Evolutionary conservation across 2,888 invertebrate genomes (phyloP).

Genomic region (Melipona bicolor): DNA sequence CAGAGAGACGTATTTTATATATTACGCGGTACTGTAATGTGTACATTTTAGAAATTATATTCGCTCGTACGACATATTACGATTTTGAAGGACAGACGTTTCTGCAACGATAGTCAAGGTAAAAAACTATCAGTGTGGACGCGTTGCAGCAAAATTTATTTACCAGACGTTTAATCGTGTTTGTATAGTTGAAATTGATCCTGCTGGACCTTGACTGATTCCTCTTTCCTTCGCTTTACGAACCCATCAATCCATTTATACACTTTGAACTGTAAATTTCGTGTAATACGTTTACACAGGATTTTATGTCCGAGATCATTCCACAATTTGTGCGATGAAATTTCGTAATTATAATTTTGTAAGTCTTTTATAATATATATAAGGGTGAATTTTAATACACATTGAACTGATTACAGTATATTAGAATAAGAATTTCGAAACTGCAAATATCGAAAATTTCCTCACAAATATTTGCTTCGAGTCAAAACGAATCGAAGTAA

Average conservation of each 20-base stretch:
- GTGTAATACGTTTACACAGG: not conserved
- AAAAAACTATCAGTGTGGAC: conserved; percentile 4
- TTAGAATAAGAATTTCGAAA: too few relatives aligned
- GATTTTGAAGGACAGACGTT: not conserved
- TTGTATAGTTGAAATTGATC: conserved; percentile 9
- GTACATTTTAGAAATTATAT: not conserved
- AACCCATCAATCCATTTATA: not conserved
- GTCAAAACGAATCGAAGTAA: not conserved
- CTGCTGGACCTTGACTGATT: not conserved
- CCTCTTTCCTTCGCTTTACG: not conserved
- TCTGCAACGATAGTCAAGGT: not conserved
- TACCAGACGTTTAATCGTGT: conserved; percentile 19
- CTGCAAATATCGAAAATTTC: not conserved
- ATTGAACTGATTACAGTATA: too few relatives aligned
- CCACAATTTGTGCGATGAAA: not conserved
- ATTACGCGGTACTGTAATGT: not conserved
- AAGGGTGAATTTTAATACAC: too few relatives aligned
- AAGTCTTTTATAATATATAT: not conserved
- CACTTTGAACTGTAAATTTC: not conserved
- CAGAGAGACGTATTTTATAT: not conserved
- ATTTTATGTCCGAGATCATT: not conserved
- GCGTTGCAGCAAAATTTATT: not conserved
- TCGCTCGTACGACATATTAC: not conserved
- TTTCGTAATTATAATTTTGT: not conserved
- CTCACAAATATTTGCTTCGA: not conserved